Conservation (phyloP, 2,113 vertebrate genomes). For the Hystrix cristata region DNA sequence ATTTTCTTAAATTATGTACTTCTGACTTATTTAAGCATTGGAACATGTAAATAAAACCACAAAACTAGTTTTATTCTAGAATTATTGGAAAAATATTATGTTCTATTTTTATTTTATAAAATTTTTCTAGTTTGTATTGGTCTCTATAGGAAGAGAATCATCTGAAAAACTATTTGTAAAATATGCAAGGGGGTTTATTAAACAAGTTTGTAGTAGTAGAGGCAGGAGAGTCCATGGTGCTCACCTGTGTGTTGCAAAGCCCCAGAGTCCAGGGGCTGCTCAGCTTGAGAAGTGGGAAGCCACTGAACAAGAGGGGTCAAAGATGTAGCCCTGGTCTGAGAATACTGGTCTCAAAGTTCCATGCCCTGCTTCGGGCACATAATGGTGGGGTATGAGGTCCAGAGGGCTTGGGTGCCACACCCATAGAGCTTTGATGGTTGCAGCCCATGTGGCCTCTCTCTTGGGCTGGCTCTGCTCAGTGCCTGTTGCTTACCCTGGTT, state of each 20-base stretch:
- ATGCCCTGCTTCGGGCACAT: not conserved
- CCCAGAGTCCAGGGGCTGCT: not conserved
- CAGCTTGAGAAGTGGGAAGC: not conserved
- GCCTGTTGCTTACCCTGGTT: not conserved
- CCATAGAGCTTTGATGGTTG: not conserved
- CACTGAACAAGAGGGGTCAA: not conserved
- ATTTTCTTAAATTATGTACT: slow-evolving; percentile 28
- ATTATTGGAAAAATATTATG: not conserved
- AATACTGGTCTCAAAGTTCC: no score
- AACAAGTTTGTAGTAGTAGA: not conserved
- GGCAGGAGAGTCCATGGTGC: not conserved
- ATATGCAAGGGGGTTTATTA: not conserved
- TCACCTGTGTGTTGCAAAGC: not conserved
- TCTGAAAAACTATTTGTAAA: not conserved
- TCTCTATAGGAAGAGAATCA: not conserved
- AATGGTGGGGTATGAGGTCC: not conserved
- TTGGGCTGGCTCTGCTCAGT: not conserved
- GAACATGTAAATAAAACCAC: not conserved
- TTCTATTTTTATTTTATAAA: not conserved
- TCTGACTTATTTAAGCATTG: not conserved
- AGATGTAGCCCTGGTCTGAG: not conserved
- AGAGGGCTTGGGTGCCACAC: not conserved
- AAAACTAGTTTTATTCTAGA: not conserved
- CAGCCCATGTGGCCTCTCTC: not conserved
- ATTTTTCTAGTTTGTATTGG: not conserved